Percentiles rank a stretch among this genome's conserved stretches.
phyloP scores from a whole-genome alignment of 1,140 invertebrate species.

The Dreissena rostriformis region DNA sequence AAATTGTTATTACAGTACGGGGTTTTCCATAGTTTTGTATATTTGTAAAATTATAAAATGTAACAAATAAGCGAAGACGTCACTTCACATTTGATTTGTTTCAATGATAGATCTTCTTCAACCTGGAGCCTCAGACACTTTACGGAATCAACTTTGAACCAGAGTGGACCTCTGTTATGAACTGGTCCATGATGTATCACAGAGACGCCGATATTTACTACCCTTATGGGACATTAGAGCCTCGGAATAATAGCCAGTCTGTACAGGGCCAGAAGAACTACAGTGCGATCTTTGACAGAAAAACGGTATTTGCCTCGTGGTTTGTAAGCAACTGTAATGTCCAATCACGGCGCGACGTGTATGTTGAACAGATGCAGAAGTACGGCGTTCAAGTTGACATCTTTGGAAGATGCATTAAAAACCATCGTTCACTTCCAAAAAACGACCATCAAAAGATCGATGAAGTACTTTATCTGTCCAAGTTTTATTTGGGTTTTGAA shows the following conservation, averaged over 20 bases:
- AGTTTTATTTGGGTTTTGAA: slow-evolving; percentile 62
- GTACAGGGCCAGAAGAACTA: background rate
- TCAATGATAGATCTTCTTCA: no score
- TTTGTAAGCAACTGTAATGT: slow-evolving; percentile 40
- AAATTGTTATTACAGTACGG: no score
- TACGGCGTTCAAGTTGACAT: background rate
- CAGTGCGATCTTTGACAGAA: background rate
- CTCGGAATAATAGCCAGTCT: background rate
- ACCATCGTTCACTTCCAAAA: no score
- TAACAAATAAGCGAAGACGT: no score
- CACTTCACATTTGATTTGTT: no score
- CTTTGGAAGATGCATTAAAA: slow-evolving; percentile 17
- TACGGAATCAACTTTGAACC: no score
- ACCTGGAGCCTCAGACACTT: no score
- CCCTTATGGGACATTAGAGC: background rate
- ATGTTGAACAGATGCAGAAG: background rate
- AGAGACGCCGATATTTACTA: background rate
- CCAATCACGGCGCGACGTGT: background rate
- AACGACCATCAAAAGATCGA: background rate
- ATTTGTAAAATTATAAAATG: no score
- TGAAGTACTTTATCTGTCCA: background rate
- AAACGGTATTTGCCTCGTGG: slow-evolving; percentile 34
- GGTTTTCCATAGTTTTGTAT: no score
- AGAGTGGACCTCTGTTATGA: no score
- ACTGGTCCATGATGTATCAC: background rate